Evolutionary conservation across 1,140 invertebrate genomes (phyloP).

Genomic region (Aphis gossypii): DNA sequence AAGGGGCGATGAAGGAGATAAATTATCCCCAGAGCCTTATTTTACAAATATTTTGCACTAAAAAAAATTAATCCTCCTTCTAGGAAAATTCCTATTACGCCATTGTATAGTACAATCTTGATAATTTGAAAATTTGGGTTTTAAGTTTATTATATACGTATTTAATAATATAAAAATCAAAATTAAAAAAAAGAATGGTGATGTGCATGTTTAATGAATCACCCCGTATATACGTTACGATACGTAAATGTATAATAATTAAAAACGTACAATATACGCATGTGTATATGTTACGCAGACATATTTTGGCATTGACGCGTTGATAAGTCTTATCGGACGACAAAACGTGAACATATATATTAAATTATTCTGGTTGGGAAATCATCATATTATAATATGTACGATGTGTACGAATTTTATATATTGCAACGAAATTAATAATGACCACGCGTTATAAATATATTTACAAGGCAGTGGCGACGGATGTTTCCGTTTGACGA

Average conservation of each 20-base stretch:
- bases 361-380: neutral
- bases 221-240: neutral
- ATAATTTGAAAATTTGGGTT: neutral
- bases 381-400: neutral
- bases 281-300: neutral
- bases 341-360: neutral
- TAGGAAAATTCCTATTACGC: no score
- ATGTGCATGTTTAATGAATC: no score
- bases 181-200: no score
- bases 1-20: no score
- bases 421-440: neutral
- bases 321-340: neutral
- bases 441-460: slow-evolving; percentile 17
- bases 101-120: neutral
- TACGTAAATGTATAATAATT: neutral
- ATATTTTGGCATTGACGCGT: neutral
- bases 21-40: no score
- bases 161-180: neutral
- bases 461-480: neutral
- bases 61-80: no score
- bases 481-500: neutral
- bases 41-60: no score
- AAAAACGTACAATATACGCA: neutral
- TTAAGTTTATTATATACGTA: neutral
- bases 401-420: neutral